phyloP scores from a whole-genome alignment of 2,888 invertebrate species.

The Micoletzkya japonica region DNA sequence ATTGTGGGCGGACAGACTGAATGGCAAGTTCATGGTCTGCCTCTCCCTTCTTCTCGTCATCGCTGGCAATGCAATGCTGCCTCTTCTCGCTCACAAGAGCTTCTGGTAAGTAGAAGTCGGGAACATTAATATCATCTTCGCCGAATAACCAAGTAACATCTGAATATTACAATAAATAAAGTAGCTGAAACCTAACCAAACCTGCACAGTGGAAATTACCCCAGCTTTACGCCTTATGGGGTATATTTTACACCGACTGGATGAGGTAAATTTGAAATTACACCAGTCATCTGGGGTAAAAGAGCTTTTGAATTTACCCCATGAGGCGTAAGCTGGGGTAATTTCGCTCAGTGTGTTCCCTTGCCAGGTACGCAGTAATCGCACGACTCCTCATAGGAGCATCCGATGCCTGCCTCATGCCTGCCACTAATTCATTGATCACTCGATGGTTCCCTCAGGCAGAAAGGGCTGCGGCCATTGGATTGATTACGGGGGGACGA shows the following conservation, averaged over 20 bases:
- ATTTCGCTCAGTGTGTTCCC: too few relatives aligned
- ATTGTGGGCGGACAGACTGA: conserved; percentile 57
- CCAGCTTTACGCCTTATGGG: too few relatives aligned
- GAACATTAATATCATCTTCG: too few relatives aligned
- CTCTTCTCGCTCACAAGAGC: conserved; percentile 36
- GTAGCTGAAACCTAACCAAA: too few relatives aligned
- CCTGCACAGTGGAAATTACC: too few relatives aligned
- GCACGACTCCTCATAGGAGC: conserved; percentile 55
- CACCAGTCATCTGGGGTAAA: too few relatives aligned
- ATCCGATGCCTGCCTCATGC: conserved; percentile 58
- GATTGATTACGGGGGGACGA: conserved; percentile 58
- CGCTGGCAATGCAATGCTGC: conserved; percentile 53
- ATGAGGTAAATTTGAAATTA: too few relatives aligned
- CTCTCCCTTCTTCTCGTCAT: conserved; percentile 44
- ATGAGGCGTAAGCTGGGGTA: too few relatives aligned
- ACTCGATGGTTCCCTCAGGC: conserved; percentile 60
- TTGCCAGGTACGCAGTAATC: conserved; percentile 56
- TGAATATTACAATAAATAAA: too few relatives aligned
- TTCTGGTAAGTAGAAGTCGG: conserved; percentile 9
- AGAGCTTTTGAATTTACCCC: too few relatives aligned
- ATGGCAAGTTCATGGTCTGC: conserved; percentile 60
- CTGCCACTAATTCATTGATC: conserved; percentile 58
- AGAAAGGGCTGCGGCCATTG: conserved; percentile 59
- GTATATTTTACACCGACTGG: too few relatives aligned
- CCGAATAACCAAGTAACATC: too few relatives aligned